These are phyloP conservation scores for Fundulus diaphanus DNA, from an alignment of 2,797 vertebrate species.

Conservation along the genomic window DNA sequence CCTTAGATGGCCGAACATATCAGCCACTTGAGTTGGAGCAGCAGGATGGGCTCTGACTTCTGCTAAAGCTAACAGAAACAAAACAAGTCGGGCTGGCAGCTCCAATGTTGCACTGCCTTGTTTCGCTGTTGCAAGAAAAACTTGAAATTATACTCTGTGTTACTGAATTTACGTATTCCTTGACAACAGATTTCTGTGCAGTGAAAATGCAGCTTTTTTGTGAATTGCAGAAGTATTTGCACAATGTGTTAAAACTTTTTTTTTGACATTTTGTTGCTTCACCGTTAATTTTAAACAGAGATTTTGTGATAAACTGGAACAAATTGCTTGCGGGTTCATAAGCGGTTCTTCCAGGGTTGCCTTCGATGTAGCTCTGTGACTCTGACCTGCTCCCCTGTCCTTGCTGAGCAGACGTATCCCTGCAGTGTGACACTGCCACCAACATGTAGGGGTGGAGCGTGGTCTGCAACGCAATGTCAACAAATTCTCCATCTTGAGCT, in stretches of 20 bases:
- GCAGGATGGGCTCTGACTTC: slow-evolving; percentile 73
- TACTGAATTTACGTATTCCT: slow-evolving; percentile 6
- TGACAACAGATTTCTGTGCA: slow-evolving; percentile 30
- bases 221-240: neutral
- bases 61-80: slow-evolving; percentile 85
- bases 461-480: no score
- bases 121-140: slow-evolving; percentile 46
- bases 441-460: no score
- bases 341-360: neutral
- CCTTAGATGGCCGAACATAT: slow-evolving; percentile 87
- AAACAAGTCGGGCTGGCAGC: slow-evolving; percentile 60
- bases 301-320: neutral
- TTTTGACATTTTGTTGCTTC: neutral
- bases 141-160: slow-evolving; percentile 19
- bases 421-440: no score
- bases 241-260: neutral
- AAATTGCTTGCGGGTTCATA: no score
- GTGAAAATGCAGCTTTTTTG: slow-evolving; percentile 37
- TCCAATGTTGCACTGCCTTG: slow-evolving; percentile 50
- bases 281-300: neutral
- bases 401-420: no score
- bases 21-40: slow-evolving; percentile 82
- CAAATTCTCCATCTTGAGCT: neutral
- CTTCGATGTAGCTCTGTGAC: no score
- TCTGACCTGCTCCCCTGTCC: no score